phyloP scores from a whole-genome alignment of 1,140 invertebrate genomes.

The Oscheius sp. region DNA sequence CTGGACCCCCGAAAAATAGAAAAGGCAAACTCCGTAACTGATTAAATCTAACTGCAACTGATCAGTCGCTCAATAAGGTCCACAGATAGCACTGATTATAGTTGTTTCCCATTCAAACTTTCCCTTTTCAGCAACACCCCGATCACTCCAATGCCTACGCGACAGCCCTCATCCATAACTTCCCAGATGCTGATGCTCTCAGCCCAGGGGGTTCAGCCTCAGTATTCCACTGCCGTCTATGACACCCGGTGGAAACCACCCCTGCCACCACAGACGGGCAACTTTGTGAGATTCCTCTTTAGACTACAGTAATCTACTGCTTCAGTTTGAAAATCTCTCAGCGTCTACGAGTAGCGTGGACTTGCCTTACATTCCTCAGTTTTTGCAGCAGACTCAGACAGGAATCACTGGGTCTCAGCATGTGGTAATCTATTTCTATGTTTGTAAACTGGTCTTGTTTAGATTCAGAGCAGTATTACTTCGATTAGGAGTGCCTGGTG shows the following conservation, averaged over 20 bases:
- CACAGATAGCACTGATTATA: too few relatives aligned
- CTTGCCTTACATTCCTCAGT: slow-evolving; percentile 15
- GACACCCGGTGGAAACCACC: neutral
- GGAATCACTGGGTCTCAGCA: neutral
- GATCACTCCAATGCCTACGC: slow-evolving; percentile 16
- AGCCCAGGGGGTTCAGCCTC: slow-evolving; percentile 6
- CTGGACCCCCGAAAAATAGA: neutral
- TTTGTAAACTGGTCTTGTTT: neutral
- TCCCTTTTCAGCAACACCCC: neutral
- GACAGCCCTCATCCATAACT: slow-evolving; percentile 26
- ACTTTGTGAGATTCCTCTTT: too few relatives aligned
- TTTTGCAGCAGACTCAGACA: slow-evolving; percentile 6
- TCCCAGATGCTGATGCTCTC: slow-evolving; percentile 35
- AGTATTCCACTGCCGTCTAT: slow-evolving; percentile 23
- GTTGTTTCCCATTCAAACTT: slow-evolving; percentile 6
- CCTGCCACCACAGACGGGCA: too few relatives aligned
- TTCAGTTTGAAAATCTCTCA: neutral
- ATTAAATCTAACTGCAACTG: slow-evolving; percentile 27
- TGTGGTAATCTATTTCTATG: neutral
- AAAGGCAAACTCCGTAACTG: slow-evolving; percentile 20
- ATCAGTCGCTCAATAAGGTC: too few relatives aligned
- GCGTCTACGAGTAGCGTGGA: neutral
- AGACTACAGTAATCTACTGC: neutral
- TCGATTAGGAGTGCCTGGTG: slow-evolving; percentile 11
- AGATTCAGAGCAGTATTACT: neutral